Conservation (phyloP, 2,888 invertebrate species). For the Mesorhabditis belari region DNA sequence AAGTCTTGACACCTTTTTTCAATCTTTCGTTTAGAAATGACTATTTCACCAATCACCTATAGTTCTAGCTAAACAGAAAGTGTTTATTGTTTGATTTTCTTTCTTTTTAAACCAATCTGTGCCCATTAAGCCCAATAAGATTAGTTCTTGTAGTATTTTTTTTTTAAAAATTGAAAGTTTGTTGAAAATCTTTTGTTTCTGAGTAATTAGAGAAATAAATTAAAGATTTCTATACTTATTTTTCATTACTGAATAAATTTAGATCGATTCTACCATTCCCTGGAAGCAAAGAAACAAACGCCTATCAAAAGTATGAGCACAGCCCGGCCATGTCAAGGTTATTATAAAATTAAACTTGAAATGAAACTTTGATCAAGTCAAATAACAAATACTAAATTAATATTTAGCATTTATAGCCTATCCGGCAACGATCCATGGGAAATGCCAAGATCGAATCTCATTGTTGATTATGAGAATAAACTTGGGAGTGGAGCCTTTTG, state of each 20-base stretch:
- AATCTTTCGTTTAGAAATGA: too few relatives aligned
- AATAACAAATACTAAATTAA: background rate
- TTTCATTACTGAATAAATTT: background rate
- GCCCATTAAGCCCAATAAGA: too few relatives aligned
- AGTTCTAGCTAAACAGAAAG: too few relatives aligned
- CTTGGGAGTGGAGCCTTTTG: constrained; percentile 46
- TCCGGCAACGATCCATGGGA: constrained; percentile 24
- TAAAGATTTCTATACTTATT: background rate
- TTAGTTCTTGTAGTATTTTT: too few relatives aligned
- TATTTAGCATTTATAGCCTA: background rate
- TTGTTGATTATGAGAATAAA: constrained; percentile 39
- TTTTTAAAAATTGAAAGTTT: too few relatives aligned
- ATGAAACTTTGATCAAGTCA: too few relatives aligned
- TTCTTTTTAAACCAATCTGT: too few relatives aligned
- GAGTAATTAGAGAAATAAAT: background rate
- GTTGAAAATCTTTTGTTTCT: background rate
- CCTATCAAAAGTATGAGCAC: background rate
- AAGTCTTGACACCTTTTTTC: too few relatives aligned
- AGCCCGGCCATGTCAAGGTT: too few relatives aligned
- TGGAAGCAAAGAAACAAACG: background rate
- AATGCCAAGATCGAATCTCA: constrained; percentile 20
- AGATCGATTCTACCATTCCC: background rate
- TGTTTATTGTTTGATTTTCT: too few relatives aligned
- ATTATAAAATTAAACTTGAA: too few relatives aligned
- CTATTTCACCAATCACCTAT: too few relatives aligned